A percentile compares a stretch with the other conserved stretches of the same genome.
phyloP scores from a whole-genome alignment of 2,113 vertebrate genomes.

The Eulemur rufifrons region DNA sequence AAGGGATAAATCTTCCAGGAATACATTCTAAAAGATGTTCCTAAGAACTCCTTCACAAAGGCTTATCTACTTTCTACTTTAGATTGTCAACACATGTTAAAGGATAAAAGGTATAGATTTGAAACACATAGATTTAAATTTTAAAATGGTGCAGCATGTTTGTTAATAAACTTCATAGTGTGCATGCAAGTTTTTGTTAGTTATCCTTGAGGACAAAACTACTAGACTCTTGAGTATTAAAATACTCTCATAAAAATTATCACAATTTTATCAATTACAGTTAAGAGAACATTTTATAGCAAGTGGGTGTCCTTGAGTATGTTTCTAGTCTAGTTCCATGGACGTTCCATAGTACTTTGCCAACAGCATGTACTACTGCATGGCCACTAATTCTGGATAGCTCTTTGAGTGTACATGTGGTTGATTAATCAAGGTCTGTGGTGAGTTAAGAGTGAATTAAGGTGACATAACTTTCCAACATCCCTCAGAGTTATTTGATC shows the following conservation, averaged over 20 bases:
- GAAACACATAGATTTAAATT: conserved; percentile 34
- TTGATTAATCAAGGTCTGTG: background rate
- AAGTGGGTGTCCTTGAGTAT: background rate
- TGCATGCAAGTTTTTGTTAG: conserved; percentile 30
- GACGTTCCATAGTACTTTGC: background rate
- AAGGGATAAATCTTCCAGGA: background rate
- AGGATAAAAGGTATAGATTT: conserved; percentile 3
- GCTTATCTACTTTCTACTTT: conserved; percentile 4
- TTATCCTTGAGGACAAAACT: conserved; percentile 25
- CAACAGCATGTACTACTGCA: background rate
- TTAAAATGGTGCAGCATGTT: conserved; percentile 3
- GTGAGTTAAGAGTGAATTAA: background rate
- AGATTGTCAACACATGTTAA: background rate
- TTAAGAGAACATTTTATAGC: background rate
- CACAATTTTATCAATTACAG: background rate
- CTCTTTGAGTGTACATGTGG: background rate
- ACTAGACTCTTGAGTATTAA: background rate
- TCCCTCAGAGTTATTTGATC: background rate
- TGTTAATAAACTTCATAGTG: background rate
- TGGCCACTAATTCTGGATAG: no score
- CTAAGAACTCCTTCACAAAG: background rate
- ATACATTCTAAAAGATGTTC: conserved; percentile 45
- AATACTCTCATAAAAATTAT: conserved; percentile 42
- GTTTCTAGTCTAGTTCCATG: background rate
- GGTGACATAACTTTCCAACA: background rate